Evolutionary conservation across 2,113 vertebrate genomes (phyloP).

Genomic region (Galbula dea): DNA sequence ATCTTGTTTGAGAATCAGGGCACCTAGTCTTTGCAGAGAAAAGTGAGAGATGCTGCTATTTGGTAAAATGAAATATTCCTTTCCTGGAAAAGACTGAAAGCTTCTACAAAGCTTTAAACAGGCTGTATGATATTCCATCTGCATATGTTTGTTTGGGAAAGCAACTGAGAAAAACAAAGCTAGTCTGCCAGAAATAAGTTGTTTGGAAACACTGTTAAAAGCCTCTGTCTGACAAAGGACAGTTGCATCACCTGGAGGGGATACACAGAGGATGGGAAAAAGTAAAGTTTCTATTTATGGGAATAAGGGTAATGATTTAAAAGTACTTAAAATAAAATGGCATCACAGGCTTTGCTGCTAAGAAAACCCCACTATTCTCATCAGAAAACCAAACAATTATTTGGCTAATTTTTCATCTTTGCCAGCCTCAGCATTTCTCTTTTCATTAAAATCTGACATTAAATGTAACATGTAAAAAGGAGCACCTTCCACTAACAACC

Average conservation of each 20-base stretch:
- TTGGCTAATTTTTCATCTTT: background rate
- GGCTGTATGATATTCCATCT: background rate
- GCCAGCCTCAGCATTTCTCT: background rate
- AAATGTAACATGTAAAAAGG: background rate
- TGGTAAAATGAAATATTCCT: background rate
- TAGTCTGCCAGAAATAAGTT: background rate
- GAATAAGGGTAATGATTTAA: background rate
- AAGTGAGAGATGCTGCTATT: background rate
- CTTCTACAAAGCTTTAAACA: background rate
- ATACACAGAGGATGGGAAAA: background rate
- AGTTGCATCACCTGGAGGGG: background rate
- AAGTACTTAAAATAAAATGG: background rate
- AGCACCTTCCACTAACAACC: background rate
- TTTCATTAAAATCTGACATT: background rate
- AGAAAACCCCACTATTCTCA: background rate
- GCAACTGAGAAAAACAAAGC: background rate
- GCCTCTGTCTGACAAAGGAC: background rate
- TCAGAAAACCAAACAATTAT: background rate
- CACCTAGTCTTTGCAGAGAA: background rate
- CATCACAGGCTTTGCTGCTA: background rate
- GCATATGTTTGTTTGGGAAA: background rate
- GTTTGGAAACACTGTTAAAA: background rate
- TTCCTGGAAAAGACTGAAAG: background rate
- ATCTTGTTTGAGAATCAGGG: background rate
- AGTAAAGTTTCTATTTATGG: background rate